These are phyloP conservation scores for Rhinoraja longicauda DNA, from an alignment of 2,797 vertebrate genomes.

Conservation along the genomic window DNA sequence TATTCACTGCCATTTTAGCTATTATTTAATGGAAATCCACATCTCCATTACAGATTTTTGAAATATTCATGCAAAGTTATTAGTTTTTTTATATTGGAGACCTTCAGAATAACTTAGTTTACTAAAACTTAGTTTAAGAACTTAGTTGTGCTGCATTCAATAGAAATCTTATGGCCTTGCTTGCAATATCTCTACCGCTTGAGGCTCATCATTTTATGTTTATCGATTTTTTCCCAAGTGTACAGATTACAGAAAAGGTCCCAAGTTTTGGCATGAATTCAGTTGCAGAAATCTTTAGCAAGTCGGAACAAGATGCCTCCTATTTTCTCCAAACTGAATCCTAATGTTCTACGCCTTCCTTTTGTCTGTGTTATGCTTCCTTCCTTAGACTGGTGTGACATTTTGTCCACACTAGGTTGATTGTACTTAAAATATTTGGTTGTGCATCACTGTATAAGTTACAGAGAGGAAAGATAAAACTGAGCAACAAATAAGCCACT, in stretches of 20 bases:
- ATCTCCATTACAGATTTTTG: not conserved
- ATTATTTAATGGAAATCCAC: not conserved
- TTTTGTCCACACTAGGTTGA: not conserved
- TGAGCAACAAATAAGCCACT: not conserved
- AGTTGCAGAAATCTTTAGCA: not conserved
- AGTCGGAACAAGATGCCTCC: not conserved
- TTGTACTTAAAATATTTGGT: too few relatives aligned
- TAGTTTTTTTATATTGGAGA: not conserved
- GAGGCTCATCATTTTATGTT: not conserved
- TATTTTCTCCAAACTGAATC: not conserved
- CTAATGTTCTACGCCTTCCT: not conserved
- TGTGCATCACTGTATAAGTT: not conserved
- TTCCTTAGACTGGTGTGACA: not conserved
- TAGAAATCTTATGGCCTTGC: not conserved
- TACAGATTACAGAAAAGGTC: not conserved
- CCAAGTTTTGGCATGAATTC: not conserved
- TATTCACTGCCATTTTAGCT: constrained; percentile 3
- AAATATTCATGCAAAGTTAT: constrained; percentile 8
- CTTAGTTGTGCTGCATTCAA: not conserved
- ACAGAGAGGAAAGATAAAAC: not conserved
- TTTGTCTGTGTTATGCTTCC: not conserved
- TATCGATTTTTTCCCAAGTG: not conserved
- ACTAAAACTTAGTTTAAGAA: too few relatives aligned
- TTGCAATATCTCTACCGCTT: not conserved
- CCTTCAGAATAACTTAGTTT: not conserved